Evolutionary conservation across 1,140 invertebrate genomes (phyloP).

Genomic region (Papilio aristodemus): DNA sequence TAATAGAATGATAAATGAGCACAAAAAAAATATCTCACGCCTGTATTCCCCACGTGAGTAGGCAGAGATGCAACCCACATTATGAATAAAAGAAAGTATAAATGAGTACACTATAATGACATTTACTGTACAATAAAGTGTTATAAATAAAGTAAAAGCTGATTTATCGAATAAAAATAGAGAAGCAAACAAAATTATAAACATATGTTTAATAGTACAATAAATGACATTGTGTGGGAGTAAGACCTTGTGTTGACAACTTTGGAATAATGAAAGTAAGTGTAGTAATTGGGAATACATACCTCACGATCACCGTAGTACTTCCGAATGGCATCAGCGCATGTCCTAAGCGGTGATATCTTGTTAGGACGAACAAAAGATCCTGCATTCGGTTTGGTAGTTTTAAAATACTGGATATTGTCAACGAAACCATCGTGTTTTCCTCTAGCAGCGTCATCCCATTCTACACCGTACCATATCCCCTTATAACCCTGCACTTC

Average conservation of each 20-base stretch:
- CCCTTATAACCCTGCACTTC: conserved; percentile 81
- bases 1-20: no score
- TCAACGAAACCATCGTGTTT: conserved; percentile 95
- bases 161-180: neutral
- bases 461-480: conserved; percentile 94
- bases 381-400: conserved; percentile 86
- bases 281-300: conserved; percentile 29
- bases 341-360: conserved; percentile 85
- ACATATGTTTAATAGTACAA: conserved; percentile 8
- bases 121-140: neutral
- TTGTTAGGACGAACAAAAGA: conserved; percentile 93
- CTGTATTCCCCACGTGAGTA: no score
- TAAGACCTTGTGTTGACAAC: conserved; percentile 28
- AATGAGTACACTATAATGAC: neutral
- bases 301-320: conserved; percentile 86
- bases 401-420: conserved; percentile 90
- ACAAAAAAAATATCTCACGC: no score
- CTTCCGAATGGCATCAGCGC: conserved; percentile 86
- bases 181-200: conserved; percentile 2
- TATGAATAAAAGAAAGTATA: neutral
- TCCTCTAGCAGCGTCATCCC: conserved; percentile 92
- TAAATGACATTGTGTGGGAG: conserved; percentile 30
- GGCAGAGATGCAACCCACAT: no score
- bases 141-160: neutral
- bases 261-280: conserved; percentile 19